Evolutionary conservation across 2,113 vertebrate genomes (phyloP), one percentile per base, ranked within the genome.

Genomic region (Lamprotornis superbus): DNA sequence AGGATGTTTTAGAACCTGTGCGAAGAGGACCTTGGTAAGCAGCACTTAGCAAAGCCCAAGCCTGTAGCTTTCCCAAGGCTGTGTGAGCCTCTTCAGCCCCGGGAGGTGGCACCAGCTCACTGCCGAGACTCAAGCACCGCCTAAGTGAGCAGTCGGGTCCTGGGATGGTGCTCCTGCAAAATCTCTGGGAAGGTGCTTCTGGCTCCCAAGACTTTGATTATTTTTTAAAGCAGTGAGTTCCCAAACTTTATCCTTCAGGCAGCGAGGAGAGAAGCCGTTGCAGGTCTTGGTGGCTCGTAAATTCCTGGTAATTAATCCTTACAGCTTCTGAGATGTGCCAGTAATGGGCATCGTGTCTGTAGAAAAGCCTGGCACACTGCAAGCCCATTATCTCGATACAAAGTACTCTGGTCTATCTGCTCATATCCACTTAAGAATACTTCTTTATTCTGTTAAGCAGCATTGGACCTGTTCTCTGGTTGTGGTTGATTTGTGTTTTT

Each of bases 61-160:
- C 19, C 30, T 12, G 0, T 13, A 2, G 17, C 31, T 78, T 40
- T 78, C 23, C 23, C 17, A 12, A 64, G 49, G 11, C 15, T 21
- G 8, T 8, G 25, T 4, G 53, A 39, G 80, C 49, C 60, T 53
- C 22, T 87, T 94, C 85, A 89, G 31, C 56, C 77, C 96, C 97
- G 24, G 94, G 67, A 96, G 95, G 80, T 88, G 95, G 93, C 97
- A 93, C 87, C 71, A 76, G 53, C 13, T 67, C 70, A 7, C 91
- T 71, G 71, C 53, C 1, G 23, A 73, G 71, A 2, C 21, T 42
- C 33, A 1, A 12, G 40, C 10, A 15, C 23, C 23, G 1, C 40
- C 8, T 10, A 2, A 24, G 37, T 0, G 27, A 70, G 61, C 0
- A 0, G 1, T 19, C 4, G 3, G 13, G 12, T 15, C 2, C 18